A percentile compares a stretch with the other conserved stretches of the same genome.
phyloP scores from a whole-genome alignment of 2,888 invertebrate species.

The Synanthedon andrenaeformis region DNA sequence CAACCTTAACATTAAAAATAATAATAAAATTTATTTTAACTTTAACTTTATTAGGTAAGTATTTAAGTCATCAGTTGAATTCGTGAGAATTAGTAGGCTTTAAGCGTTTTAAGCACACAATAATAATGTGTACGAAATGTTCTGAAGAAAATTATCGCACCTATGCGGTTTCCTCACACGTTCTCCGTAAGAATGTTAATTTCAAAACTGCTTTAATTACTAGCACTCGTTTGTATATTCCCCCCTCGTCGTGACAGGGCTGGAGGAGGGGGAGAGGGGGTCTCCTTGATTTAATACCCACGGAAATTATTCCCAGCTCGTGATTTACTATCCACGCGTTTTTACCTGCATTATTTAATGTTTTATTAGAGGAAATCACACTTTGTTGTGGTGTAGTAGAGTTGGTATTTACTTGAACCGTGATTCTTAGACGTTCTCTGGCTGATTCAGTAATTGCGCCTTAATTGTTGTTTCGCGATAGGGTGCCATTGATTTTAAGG shows the following conservation, averaged over 20 bases:
- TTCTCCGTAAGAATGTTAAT: slow-evolving; percentile 10
- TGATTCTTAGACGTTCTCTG: no score
- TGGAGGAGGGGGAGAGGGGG: background rate
- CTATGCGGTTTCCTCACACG: no score
- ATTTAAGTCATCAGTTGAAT: no score
- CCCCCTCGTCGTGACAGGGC: background rate
- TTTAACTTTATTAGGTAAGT: no score
- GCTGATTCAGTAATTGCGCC: slow-evolving; percentile 6
- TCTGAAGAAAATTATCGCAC: no score
- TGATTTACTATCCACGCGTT: slow-evolving; percentile 46
- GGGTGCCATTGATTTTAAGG: slow-evolving; percentile 1
- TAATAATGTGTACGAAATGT: no score
- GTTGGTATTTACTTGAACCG: background rate
- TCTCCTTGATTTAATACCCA: slow-evolving; percentile 27
- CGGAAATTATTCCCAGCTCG: slow-evolving; percentile 46
- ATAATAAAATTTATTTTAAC: no score
- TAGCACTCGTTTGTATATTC: slow-evolving; percentile 1
- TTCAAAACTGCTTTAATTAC: slow-evolving; percentile 10
- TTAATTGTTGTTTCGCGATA: slow-evolving; percentile 5
- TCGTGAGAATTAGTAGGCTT: no score
- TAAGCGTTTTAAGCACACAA: no score
- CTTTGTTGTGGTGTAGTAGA: background rate
- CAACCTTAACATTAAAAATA: no score
- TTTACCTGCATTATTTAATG: slow-evolving; percentile 36
- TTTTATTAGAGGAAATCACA: slow-evolving; percentile 4